These are phyloP conservation scores for Drosophila lowei DNA, from an alignment of 1,140 invertebrate species.

Conservation along the genomic window DNA sequence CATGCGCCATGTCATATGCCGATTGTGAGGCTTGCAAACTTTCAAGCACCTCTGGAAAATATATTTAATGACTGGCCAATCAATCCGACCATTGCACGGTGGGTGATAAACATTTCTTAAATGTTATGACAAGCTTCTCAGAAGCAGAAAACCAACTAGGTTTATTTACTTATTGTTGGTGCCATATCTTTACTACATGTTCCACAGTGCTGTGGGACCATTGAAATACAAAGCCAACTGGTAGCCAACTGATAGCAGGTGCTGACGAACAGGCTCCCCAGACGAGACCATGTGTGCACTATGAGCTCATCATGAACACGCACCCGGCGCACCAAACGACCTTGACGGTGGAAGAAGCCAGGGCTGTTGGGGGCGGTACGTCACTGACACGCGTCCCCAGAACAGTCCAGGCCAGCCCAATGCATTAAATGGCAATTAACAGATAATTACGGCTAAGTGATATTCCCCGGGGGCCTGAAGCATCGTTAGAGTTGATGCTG, in stretches of 20 bases:
- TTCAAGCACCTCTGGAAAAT: slow-evolving; percentile 62
- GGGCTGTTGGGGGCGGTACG: slow-evolving; percentile 12
- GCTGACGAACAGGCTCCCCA: slow-evolving; percentile 51
- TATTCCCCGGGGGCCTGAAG: slow-evolving; percentile 15
- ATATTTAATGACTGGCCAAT: slow-evolving; percentile 70
- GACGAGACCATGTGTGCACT: slow-evolving; percentile 36
- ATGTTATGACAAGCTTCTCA: no score
- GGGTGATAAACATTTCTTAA: not conserved
- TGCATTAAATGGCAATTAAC: slow-evolving; percentile 75
- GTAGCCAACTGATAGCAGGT: slow-evolving; percentile 56
- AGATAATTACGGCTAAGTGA: slow-evolving; percentile 53
- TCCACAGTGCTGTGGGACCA: slow-evolving; percentile 46
- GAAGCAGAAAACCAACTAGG: no score
- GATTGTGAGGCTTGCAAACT: slow-evolving; percentile 52
- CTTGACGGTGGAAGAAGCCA: slow-evolving; percentile 42
- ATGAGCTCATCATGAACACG: slow-evolving; percentile 71
- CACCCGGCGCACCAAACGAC: slow-evolving; percentile 56
- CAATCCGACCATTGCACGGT: no score
- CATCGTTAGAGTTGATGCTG: slow-evolving; percentile 9
- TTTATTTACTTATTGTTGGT: no score
- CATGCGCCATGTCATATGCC: slow-evolving; percentile 51
- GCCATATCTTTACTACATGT: no score
- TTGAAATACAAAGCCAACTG: slow-evolving; percentile 67
- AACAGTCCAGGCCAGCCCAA: slow-evolving; percentile 9
- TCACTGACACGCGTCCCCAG: slow-evolving; percentile 30